Evolutionary conservation across 1,140 invertebrate species (phyloP).

Genomic region (Kradibia gibbosae): DNA sequence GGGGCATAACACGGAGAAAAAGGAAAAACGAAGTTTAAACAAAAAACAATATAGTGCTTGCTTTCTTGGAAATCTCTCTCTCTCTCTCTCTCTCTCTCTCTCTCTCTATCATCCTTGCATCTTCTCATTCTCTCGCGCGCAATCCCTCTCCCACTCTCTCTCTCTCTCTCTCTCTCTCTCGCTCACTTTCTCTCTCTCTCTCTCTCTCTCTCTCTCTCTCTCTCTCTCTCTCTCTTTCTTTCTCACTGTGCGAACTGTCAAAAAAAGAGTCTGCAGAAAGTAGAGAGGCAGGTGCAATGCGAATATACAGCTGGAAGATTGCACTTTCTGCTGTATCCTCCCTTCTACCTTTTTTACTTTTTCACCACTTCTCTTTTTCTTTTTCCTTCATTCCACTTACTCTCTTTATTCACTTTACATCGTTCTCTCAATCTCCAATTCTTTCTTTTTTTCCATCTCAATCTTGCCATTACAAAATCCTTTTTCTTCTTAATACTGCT

Average conservation of each 20-base stretch:
- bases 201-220: neutral
- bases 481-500: neutral
- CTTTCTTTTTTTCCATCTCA: neutral
- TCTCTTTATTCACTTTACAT: constrained; percentile 27
- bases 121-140: too few relatives aligned
- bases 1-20: neutral
- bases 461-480: neutral
- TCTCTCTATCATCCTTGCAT: neutral
- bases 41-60: constrained; percentile 25
- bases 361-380: constrained; percentile 32
- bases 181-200: neutral
- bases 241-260: constrained; percentile 13
- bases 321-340: constrained; percentile 49
- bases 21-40: constrained; percentile 6
- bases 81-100: neutral
- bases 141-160: neutral
- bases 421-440: neutral
- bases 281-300: constrained; percentile 61
- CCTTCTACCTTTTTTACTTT: constrained; percentile 41
- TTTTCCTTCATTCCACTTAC: constrained; percentile 3
- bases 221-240: constrained; percentile 26
- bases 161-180: neutral
- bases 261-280: constrained; percentile 52
- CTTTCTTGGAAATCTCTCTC: constrained; percentile 27
- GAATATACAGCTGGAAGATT: constrained; percentile 59